These are phyloP conservation scores for Vanacampus margaritifer DNA, from an alignment of 2,113 vertebrate genomes.

Conservation along the genomic window DNA sequence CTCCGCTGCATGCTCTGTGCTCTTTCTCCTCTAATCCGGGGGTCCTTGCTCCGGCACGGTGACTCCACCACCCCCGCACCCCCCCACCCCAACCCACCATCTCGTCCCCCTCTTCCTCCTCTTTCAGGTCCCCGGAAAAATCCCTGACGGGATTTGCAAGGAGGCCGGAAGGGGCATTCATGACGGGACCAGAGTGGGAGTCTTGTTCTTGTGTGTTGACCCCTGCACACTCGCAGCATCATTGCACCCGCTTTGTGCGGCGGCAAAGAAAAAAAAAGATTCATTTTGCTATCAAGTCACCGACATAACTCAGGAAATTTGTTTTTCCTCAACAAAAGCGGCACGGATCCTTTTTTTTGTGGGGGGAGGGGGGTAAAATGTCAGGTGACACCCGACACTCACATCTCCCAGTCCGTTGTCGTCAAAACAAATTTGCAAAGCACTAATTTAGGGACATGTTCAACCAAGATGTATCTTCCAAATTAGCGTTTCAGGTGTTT, in stretches of 20 bases:
- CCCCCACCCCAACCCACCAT: slow-evolving; percentile 19
- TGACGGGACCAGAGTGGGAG: slow-evolving; percentile 41
- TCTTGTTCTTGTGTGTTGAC: slow-evolving; percentile 65
- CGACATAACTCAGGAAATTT: slow-evolving; percentile 6
- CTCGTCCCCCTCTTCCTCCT: slow-evolving; percentile 30
- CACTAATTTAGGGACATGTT: too few relatives aligned
- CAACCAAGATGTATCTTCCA: too few relatives aligned
- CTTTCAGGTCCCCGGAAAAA: slow-evolving; percentile 41
- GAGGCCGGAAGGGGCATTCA: slow-evolving; percentile 53
- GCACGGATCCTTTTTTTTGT: too few relatives aligned
- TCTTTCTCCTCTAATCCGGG: slow-evolving; percentile 59
- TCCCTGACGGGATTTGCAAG: slow-evolving; percentile 61
- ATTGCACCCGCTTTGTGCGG: slow-evolving; percentile 53
- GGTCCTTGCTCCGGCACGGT: slow-evolving; percentile 50
- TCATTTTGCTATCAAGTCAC: background rate
- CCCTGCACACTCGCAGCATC: slow-evolving; percentile 66
- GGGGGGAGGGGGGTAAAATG: too few relatives aligned
- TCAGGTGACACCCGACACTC: too few relatives aligned
- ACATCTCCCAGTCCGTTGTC: too few relatives aligned
- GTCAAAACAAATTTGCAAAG: too few relatives aligned
- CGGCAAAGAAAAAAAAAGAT: slow-evolving; percentile 27
- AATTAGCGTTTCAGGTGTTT: too few relatives aligned
- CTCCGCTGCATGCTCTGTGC: slow-evolving; percentile 43
- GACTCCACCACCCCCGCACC: slow-evolving; percentile 36
- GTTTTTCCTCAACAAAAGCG: background rate